Evolutionary conservation across 2,113 vertebrate species (phyloP).

Genomic region (Gasterosteus nipponicus): DNA sequence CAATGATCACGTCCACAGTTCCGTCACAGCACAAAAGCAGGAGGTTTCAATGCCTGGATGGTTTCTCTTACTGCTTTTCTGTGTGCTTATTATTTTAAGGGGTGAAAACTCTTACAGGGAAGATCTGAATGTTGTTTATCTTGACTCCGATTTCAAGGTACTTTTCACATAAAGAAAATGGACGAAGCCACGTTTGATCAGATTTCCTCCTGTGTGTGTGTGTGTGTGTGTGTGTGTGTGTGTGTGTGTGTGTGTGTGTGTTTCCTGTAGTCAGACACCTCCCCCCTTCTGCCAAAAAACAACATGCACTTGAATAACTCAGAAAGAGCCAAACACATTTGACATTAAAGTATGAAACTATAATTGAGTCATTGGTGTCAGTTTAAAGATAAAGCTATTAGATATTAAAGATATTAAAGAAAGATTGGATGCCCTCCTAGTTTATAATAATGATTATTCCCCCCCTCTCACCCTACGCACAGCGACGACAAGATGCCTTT

Average conservation of each 20-base stretch:
- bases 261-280: neutral
- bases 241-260: neutral
- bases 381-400: too few species aligned
- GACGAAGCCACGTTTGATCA: too few species aligned
- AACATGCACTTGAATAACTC: conserved; percentile 12
- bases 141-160: neutral
- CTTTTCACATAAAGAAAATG: neutral
- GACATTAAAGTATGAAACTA: conserved; percentile 19
- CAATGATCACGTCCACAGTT: neutral
- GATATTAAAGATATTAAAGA: too few species aligned
- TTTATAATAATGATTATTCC: too few species aligned
- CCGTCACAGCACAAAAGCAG: neutral
- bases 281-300: conserved; percentile 5
- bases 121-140: neutral
- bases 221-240: neutral
- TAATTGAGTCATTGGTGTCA: too few species aligned
- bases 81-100: neutral
- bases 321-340: conserved; percentile 4
- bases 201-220: neutral
- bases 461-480: too few species aligned
- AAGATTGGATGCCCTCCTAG: too few species aligned
- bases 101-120: neutral
- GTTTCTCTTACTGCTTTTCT: conserved; percentile 15
- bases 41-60: neutral
- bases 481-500: too few species aligned